Evolutionary conservation across 2,888 invertebrate genomes (phyloP).

Genomic region (Reticulitermes lucifugus): DNA sequence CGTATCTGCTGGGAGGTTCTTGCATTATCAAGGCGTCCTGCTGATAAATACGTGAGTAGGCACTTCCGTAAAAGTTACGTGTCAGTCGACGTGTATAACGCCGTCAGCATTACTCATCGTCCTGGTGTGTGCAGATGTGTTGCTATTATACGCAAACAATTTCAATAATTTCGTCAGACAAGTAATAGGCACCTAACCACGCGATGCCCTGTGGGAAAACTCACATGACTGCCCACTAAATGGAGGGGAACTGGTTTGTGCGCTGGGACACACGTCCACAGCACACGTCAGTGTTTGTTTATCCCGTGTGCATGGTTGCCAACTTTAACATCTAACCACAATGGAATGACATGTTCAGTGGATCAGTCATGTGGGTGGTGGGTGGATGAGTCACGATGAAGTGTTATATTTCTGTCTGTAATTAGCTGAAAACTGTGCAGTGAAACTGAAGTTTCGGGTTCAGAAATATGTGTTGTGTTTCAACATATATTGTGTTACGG

Average conservation of each 20-base stretch:
- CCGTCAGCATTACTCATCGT: background rate
- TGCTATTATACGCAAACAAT: constrained; percentile 24
- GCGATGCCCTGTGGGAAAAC: background rate
- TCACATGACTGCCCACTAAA: constrained; percentile 3
- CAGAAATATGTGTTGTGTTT: too few relatives aligned
- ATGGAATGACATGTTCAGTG: too few relatives aligned
- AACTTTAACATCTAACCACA: background rate
- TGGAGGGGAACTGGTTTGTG: constrained; percentile 27
- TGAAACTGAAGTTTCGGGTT: too few relatives aligned
- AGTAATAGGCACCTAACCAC: background rate
- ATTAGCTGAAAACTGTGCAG: too few relatives aligned
- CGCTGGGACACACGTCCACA: background rate
- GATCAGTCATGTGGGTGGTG: too few relatives aligned
- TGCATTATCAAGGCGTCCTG: too few relatives aligned
- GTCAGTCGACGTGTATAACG: background rate
- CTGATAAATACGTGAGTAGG: background rate
- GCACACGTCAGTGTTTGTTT: background rate
- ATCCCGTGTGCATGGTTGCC: background rate
- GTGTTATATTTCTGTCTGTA: too few relatives aligned
- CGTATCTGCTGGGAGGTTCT: too few relatives aligned
- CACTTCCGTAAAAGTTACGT: background rate
- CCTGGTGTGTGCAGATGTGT: background rate
- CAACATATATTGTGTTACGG: background rate
- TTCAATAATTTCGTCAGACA: constrained; percentile 34
- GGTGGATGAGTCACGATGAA: too few relatives aligned